Conservation (phyloP, 2,888 invertebrate genomes). For the Caenorhabditis sp. region DNA sequence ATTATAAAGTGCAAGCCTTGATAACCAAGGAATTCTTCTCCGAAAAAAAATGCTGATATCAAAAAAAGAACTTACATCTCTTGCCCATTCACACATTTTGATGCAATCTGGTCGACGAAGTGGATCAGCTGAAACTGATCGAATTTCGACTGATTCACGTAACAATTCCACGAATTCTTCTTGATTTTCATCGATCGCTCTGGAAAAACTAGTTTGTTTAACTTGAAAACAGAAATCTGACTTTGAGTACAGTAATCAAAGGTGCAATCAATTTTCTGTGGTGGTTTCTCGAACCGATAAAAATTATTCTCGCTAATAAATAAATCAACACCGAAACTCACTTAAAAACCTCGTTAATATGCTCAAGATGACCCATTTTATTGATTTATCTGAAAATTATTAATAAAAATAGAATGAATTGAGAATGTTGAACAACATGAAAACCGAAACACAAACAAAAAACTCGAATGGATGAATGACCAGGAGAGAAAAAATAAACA, state of each 20-base stretch:
- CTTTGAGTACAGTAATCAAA: too few relatives aligned
- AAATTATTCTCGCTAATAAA: too few relatives aligned
- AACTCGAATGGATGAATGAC: neutral
- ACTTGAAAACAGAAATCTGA: neutral
- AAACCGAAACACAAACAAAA: neutral
- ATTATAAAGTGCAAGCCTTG: conserved; percentile 1
- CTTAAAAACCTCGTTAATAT: conserved; percentile 33
- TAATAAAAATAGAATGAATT: neutral
- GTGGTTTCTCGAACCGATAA: too few relatives aligned
- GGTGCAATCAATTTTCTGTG: too few relatives aligned
- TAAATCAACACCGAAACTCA: conserved; percentile 9
- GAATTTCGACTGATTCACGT: conserved; percentile 87
- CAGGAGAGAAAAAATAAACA: neutral
- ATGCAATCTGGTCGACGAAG: conserved; percentile 82
- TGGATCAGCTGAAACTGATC: conserved; percentile 91
- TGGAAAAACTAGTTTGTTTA: conserved; percentile 68
- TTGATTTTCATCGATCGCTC: conserved; percentile 83
- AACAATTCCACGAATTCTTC: conserved; percentile 81
- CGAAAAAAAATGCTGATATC: neutral
- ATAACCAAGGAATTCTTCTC: conserved; percentile 1
- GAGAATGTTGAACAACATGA: neutral
- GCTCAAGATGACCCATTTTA: conserved; percentile 26
- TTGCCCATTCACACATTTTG: conserved; percentile 84
- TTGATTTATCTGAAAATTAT: neutral
- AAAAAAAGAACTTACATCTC: conserved; percentile 51